Conservation (phyloP, 2,113 vertebrate species). For the Podilymbus podiceps region DNA sequence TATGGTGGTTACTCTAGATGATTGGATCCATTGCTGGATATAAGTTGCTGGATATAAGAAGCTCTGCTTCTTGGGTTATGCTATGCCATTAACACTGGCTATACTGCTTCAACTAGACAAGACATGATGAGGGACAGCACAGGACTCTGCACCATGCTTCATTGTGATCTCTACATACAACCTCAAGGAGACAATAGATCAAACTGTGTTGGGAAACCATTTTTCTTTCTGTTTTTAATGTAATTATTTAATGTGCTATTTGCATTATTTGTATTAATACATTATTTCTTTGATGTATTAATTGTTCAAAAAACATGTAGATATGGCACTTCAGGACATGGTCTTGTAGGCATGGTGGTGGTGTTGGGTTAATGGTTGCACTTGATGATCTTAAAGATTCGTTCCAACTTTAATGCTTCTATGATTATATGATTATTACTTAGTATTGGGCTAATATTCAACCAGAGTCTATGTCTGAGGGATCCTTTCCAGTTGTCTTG, state of each 20-base stretch:
- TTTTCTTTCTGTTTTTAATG: not conserved
- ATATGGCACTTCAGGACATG: too few species aligned
- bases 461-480: not conserved
- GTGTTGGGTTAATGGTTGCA: too few species aligned
- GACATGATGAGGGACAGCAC: not conserved
- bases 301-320: too few species aligned
- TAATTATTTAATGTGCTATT: not conserved
- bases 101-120: not conserved
- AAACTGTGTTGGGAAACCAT: not conserved
- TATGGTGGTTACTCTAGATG: not conserved
- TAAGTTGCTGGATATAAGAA: not conserved
- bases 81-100: not conserved
- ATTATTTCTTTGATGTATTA: not conserved
- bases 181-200: not conserved
- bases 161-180: accelerated
- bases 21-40: not conserved
- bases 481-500: not conserved
- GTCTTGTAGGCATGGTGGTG: too few species aligned
- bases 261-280: not conserved
- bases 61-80: not conserved
- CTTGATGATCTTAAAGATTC: too few species aligned
- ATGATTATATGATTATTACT: not conserved
- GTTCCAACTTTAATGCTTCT: too few species aligned
- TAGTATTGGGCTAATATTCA: not conserved
- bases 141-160: not conserved